Evolutionary conservation across 2,797 vertebrate genomes (phyloP).

Genomic region (Craterocephalus amniculus): DNA sequence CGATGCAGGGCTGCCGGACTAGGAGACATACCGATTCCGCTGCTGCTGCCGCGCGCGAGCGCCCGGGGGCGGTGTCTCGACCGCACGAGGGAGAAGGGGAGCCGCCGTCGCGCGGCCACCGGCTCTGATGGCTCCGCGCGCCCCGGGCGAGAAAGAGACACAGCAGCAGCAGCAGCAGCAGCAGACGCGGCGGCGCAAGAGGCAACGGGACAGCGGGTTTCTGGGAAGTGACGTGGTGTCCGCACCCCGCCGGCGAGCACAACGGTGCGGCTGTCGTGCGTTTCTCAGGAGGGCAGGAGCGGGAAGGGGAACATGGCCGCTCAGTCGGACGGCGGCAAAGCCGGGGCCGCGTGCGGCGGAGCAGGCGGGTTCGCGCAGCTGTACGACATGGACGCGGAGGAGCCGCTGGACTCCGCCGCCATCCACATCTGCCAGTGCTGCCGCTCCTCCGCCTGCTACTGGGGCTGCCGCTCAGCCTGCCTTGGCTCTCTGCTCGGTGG

Average conservation of each 20-base stretch:
- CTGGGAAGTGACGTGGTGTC: conserved; percentile 82
- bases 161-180: no score
- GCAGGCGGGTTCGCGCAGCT: conserved; percentile 92
- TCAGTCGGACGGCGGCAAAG: conserved; percentile 85
- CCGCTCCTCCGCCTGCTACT: conserved; percentile 96
- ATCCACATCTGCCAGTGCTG: conserved; percentile 98
- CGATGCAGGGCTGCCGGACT: conserved; percentile 68
- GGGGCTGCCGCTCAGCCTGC: conserved; percentile 96
- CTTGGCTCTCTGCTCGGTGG: conserved; percentile 87
- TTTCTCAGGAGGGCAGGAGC: conserved; percentile 75
- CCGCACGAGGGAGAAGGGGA: conserved; percentile 44
- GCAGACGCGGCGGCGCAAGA: conserved; percentile 61
- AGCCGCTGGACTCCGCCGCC: conserved; percentile 91
- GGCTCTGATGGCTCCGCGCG: conserved; percentile 79
- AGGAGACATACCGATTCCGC: conserved; percentile 46
- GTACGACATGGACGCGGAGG: conserved; percentile 90
- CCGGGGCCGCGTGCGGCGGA: conserved; percentile 84
- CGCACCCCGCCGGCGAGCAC: conserved; percentile 69
- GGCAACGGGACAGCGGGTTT: conserved; percentile 73
- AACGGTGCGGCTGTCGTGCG: conserved; percentile 74
- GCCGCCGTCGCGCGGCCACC: conserved; percentile 70
- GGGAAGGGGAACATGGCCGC: conserved; percentile 93
- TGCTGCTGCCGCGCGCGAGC: conserved; percentile 49
- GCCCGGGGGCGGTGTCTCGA: conserved; percentile 54
- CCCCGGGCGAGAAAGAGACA: conserved; percentile 68